Evolutionary conservation across 2,113 vertebrate species (phyloP).

Genomic region (Poeciliopsis occidentalis): DNA sequence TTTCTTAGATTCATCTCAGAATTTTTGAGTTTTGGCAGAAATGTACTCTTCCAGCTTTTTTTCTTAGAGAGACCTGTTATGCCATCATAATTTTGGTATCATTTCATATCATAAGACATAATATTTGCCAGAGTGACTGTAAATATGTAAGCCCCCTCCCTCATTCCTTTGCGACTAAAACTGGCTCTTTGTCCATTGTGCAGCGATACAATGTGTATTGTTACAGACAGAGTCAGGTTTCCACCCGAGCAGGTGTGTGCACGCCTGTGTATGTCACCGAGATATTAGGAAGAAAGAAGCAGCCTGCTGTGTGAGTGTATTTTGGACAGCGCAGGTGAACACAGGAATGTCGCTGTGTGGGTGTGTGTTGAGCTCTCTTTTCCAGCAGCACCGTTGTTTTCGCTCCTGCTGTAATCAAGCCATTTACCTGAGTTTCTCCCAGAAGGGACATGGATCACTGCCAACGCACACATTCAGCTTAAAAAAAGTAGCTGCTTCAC

Average conservation of each 20-base stretch:
- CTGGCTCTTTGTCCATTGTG: slow-evolving; percentile 76
- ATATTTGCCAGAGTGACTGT: slow-evolving; percentile 41
- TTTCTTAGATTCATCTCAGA: too few species aligned
- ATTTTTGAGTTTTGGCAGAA: too few species aligned
- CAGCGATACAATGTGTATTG: slow-evolving; percentile 69
- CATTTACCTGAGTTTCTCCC: slow-evolving; percentile 61
- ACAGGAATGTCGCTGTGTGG: slow-evolving; percentile 14
- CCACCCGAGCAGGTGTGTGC: slow-evolving; percentile 52
- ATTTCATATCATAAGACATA: slow-evolving; percentile 25
- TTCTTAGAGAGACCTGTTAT: too few species aligned
- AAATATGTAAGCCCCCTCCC: slow-evolving; percentile 43
- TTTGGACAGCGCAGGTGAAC: slow-evolving; percentile 33
- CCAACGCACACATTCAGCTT: slow-evolving; percentile 38
- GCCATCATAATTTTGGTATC: not conserved
- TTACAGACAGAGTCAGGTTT: slow-evolving; percentile 68
- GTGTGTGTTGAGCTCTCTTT: slow-evolving; percentile 9
- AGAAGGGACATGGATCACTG: slow-evolving; percentile 41
- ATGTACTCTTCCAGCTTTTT: not conserved
- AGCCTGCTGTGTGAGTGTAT: slow-evolving; percentile 20
- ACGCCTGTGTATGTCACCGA: slow-evolving; percentile 12
- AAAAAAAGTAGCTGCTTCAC: slow-evolving; percentile 37
- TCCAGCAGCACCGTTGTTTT: slow-evolving; percentile 32
- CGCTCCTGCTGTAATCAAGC: slow-evolving; percentile 57
- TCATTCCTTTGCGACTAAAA: slow-evolving; percentile 63
- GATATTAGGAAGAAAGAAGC: slow-evolving; percentile 6